Conservation (phyloP, 2,888 invertebrate species). For the Latrodectus hesperus region DNA sequence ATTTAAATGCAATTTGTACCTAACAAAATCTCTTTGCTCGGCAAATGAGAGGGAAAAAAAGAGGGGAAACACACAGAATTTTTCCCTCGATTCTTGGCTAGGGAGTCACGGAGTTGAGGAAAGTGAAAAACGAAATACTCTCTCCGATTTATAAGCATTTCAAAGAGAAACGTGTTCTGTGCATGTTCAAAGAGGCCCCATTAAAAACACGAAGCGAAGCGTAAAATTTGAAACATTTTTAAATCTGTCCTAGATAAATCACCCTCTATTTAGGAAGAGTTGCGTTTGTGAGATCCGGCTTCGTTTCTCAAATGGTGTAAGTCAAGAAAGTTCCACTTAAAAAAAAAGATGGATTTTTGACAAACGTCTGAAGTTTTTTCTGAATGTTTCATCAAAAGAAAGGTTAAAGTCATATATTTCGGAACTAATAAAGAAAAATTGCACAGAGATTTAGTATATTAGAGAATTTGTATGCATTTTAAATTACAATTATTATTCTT, state of each 20-base stretch:
- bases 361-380: no score
- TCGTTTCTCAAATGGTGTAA: background rate
- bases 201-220: conserved; percentile 63
- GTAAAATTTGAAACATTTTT: conserved; percentile 60
- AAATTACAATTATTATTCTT: no score
- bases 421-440: no score
- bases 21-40: background rate
- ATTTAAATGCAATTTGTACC: background rate
- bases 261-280: conserved; percentile 47
- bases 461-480: no score
- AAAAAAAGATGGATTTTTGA: no score
- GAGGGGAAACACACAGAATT: background rate
- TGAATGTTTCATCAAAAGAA: no score
- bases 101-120: conserved; percentile 13
- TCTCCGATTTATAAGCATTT: conserved; percentile 23
- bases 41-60: background rate
- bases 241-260: conserved; percentile 39
- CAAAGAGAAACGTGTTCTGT: background rate
- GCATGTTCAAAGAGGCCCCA: conserved; percentile 45
- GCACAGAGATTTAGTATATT: no score
- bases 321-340: background rate
- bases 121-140: conserved; percentile 54
- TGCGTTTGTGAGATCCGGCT: background rate
- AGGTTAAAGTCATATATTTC: no score
- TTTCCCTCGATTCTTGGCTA: background rate